phyloP scores from a whole-genome alignment of 1,140 invertebrate genomes.

The Drosophila simulans region DNA sequence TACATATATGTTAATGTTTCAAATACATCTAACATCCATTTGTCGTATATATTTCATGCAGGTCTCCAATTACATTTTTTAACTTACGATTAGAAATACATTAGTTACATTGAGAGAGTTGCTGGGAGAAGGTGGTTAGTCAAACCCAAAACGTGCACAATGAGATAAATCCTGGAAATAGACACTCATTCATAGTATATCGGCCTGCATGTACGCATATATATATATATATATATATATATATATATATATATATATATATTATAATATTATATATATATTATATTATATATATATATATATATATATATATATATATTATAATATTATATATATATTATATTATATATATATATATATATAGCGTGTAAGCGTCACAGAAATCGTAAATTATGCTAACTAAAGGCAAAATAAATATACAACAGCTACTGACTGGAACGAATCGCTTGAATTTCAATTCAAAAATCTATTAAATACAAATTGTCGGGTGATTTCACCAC shows the following conservation, averaged over 20 bases:
- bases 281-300: conserved; percentile 36
- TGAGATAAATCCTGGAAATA: conserved; percentile 40
- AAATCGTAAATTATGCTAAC: conserved; percentile 50
- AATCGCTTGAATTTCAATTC: conserved; percentile 42
- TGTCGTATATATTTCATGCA: conserved; percentile 43
- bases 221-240: conserved; percentile 21
- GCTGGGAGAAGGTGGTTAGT: conserved; percentile 17
- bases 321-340: conserved; percentile 35
- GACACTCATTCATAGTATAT: conserved; percentile 15
- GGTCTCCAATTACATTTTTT: conserved; percentile 45
- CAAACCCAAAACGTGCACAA: conserved; percentile 21
- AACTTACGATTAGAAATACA: conserved; percentile 49
- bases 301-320: conserved; percentile 36
- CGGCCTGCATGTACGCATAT: conserved; percentile 22
- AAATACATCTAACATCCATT: conserved; percentile 21
- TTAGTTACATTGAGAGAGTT: conserved; percentile 50
- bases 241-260: conserved; percentile 2
- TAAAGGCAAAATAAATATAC: conserved; percentile 70
- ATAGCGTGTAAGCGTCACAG: conserved; percentile 48
- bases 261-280: too few species aligned
- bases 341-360: conserved; percentile 24
- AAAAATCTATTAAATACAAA: conserved; percentile 37
- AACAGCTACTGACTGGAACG: conserved; percentile 42
- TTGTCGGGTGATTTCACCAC: neutral
- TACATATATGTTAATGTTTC: neutral